These are phyloP conservation scores for Venustoraphidia nigricollis DNA, from an alignment of 2,888 invertebrate species.

Conservation along the genomic window DNA sequence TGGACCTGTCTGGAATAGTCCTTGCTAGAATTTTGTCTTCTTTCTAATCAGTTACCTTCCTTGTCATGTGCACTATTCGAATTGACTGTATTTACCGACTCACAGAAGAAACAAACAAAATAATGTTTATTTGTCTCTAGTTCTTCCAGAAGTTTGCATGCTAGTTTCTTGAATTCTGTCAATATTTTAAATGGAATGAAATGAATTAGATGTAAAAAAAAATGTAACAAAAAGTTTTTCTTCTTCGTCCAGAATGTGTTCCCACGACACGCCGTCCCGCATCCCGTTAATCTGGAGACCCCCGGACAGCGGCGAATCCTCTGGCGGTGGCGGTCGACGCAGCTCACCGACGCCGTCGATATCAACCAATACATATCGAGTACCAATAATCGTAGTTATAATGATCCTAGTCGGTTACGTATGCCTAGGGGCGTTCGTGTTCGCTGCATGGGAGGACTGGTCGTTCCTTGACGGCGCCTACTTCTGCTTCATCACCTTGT, in stretches of 20 bases:
- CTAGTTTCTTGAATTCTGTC: no score
- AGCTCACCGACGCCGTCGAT: slow-evolving; percentile 7
- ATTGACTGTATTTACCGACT: no score
- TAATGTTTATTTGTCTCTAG: not conserved
- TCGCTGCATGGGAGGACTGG: slow-evolving; percentile 70
- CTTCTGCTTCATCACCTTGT: slow-evolving; percentile 71
- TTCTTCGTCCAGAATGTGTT: slow-evolving; percentile 24
- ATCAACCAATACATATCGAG: slow-evolving; percentile 22
- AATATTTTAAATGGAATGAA: no score
- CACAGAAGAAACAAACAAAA: no score
- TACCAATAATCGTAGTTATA: slow-evolving; percentile 48
- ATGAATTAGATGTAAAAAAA: no score
- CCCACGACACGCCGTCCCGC: slow-evolving; percentile 61
- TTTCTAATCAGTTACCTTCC: no score
- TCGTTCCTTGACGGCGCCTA: slow-evolving; percentile 67
- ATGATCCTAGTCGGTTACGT: slow-evolving; percentile 57
- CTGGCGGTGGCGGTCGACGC: slow-evolving; percentile 30
- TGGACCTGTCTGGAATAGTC: no score
- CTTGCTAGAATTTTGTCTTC: no score
- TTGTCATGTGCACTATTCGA: no score
- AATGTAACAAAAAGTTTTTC: not conserved
- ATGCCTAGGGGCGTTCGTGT: slow-evolving; percentile 58
- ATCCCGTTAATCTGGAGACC: slow-evolving; percentile 54
- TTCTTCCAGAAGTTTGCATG: slow-evolving; percentile 17
- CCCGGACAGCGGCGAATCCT: slow-evolving; percentile 23